Evolutionary conservation across 2,113 vertebrate species (phyloP), one percentile per base, ranked within the genome.

Genomic region (Acrocephalus arundinaceus): DNA sequence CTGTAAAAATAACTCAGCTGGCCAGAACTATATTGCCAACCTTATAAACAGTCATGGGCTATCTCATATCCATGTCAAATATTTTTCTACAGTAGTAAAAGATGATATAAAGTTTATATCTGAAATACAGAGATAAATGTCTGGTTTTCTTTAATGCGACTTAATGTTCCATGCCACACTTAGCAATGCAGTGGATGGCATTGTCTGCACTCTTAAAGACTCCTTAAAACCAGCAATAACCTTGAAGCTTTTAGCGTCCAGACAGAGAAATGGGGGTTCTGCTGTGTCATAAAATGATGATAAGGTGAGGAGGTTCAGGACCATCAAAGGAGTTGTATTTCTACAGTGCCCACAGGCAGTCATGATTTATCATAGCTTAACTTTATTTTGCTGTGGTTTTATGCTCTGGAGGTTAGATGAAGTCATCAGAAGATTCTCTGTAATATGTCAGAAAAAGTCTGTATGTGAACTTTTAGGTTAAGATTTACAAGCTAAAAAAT

Each of bases 161-260:
- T 92, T 89, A 45, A 72, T 90, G 92, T 85, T 94, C 52, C 19
- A 1, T 66, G 31, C 67, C 55, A 87, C 71, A 71, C 43, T 86
- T 95, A 74, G 65, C 45, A 90, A 24, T 49, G 49, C 70, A 58
- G 52, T 28, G 11, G 68, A 46, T 48, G 46, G 57, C 49, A 51
- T 54, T 79, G 59, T 77, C 68, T 77, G 67, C 76, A 96, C 86
- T 88, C 89, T 73, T 4, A 73, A 73, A 89, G 85, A 55, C 87
- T 94, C 46, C 62, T 85, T 91, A 85, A 92, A 95, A 76, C 33
- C 55, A 91, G 68, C 48, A 82, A 68, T 89, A 93, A 86, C 79
- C 58, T 91, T 88, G 88, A 81, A 87, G 83, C 58, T 91, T 92
- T 89, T 82, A 94, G 61, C 25, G 81, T 41, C 52, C 63, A 75